Evolutionary conservation across 2,888 invertebrate genomes (phyloP), one percentile per base, ranked within the genome.

Genomic region (Argynnis bischoffii): DNA sequence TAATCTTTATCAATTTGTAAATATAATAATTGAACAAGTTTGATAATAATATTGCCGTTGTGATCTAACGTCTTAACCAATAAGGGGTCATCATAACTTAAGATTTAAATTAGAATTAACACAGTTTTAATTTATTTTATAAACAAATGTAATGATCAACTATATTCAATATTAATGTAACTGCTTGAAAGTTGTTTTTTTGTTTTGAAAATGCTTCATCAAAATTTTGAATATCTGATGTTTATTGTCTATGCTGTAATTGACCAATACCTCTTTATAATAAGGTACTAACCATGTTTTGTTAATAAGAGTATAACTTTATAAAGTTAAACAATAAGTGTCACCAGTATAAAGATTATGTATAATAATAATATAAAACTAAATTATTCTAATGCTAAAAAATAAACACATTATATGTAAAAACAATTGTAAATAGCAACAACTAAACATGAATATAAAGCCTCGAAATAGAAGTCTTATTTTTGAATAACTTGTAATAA

Each of bases 341-440:
- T 74, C 76, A 50, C 18, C 55, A 51, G 51, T 60, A 53, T 68
- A 50, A 51, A 61, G 13, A 48, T 60, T 61, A 66, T 64, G 46
- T 63, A 57, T 66, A 64, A 57, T 61, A 47, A 56, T 26, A 66
- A 53, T 65, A 69, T 66, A 70, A 63, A 57, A 63, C 65, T 72
- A 66, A 53, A 57, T 31, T 69, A 64, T 65, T 56, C 80, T 79
- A 79, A 79, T 76, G 75, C 78, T 81, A 78, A 80, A 84, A 83
- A 84, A 85, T 84, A 84, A 85, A 84, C 79, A 84, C 78, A 79
- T 80, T 81, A 82, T 80, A 82, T 82, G 79, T 82, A 77, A 83
- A 89, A 89, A 90, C 88, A 89, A 88, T 83, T 89, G 88, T 89
- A 90, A 90, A 90, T 89, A 90, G 87, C 86, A 89, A 90, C 89